phyloP scores from a whole-genome alignment of 2,888 invertebrate genomes.

The Melinopterus prodromus region DNA sequence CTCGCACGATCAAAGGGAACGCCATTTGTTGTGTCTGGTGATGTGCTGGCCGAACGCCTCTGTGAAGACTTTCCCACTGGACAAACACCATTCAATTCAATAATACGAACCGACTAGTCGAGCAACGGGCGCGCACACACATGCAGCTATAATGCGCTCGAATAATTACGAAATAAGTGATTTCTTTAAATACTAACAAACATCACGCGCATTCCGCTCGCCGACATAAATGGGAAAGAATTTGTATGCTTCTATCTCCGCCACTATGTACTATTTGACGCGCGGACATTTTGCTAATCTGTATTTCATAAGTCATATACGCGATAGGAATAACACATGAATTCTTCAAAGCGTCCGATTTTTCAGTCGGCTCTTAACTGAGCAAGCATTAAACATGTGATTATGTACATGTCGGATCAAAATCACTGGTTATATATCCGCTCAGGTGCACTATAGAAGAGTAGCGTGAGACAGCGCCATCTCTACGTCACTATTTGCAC shows the following conservation, averaged over 20 bases:
- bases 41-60: constrained; percentile 27
- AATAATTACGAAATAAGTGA: constrained; percentile 4
- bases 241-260: not conserved
- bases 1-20: constrained; percentile 29
- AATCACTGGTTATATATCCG: too few relatives aligned
- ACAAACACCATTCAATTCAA: not conserved
- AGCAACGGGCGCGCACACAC: not conserved
- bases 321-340: too few relatives aligned
- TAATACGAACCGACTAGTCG: not conserved
- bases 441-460: too few relatives aligned
- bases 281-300: too few relatives aligned
- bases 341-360: too few relatives aligned
- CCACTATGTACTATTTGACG: not conserved
- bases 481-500: too few relatives aligned
- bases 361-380: too few relatives aligned
- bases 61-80: not conserved
- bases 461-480: too few relatives aligned
- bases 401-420: too few relatives aligned
- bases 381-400: too few relatives aligned
- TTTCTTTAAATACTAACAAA: not conserved
- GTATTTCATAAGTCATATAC: too few relatives aligned
- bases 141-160: not conserved
- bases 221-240: not conserved
- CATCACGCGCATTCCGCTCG: not conserved
- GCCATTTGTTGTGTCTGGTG: constrained; percentile 34